A percentile compares a stretch with the other conserved stretches of the same genome.
Evolutionary conservation across 2,113 vertebrate genomes (phyloP).

Genomic region (Periophthalmodon schlosseri): DNA sequence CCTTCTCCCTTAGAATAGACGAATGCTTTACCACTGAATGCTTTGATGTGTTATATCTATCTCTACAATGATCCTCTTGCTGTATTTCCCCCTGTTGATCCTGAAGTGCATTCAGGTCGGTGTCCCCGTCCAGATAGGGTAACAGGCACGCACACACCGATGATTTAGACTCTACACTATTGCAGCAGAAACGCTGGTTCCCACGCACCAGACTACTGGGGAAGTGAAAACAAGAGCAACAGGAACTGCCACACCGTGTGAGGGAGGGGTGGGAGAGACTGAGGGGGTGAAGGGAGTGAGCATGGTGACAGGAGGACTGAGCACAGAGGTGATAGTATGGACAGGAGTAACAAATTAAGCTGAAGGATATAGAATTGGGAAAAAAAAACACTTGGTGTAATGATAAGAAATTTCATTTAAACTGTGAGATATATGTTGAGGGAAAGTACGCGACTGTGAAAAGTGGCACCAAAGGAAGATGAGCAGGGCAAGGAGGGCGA

Average conservation of each 20-base stretch:
- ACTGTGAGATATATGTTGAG: conserved; percentile 23
- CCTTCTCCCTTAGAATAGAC: background rate
- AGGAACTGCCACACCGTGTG: conserved; percentile 68
- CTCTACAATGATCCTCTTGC: background rate
- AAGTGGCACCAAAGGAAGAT: conserved; percentile 44
- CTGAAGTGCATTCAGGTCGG: background rate
- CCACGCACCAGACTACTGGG: conserved; percentile 71
- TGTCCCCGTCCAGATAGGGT: conserved; percentile 6
- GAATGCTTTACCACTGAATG: background rate
- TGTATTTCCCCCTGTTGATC: background rate
- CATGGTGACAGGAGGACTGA: conserved; percentile 31
- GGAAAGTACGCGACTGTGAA: conserved; percentile 44
- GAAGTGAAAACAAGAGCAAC: conserved; percentile 79
- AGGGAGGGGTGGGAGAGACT: conserved; percentile 59
- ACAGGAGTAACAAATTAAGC: background rate
- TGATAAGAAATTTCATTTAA: conserved; percentile 3
- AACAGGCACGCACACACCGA: conserved; percentile 25
- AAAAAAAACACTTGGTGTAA: conserved; percentile 7
- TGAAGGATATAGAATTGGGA: too few relatives aligned
- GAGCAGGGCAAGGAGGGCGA: conserved; percentile 35
- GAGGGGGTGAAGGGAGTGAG: conserved; percentile 23
- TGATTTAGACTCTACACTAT: conserved; percentile 39
- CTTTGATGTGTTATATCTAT: background rate
- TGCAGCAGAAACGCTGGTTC: conserved; percentile 65
- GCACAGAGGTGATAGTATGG: conserved; percentile 47